Conservation (phyloP, 2,113 vertebrate genomes). For the Nothoprocta pentlandii region DNA sequence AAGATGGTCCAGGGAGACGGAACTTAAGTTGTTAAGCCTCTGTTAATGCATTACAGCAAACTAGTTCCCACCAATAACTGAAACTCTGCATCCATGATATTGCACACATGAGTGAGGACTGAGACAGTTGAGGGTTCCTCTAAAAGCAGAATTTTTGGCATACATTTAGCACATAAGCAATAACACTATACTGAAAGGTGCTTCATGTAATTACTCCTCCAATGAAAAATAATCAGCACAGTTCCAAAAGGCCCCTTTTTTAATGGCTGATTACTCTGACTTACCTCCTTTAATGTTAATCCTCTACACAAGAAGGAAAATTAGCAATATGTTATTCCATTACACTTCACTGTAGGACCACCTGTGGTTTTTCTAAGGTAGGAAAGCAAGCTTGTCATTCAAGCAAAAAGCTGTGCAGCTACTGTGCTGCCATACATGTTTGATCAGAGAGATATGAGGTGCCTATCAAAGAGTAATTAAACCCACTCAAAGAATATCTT, state of each 20-base stretch:
- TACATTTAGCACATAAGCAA: background rate
- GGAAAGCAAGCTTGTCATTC: background rate
- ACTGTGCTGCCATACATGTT: background rate
- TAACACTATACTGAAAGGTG: background rate
- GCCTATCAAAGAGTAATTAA: background rate
- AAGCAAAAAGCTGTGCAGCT: background rate
- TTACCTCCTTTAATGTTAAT: slow-evolving; percentile 10
- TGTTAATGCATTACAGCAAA: too few species aligned
- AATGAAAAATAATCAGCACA: too few species aligned
- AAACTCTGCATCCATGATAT: too few species aligned
- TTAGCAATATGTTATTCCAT: background rate
- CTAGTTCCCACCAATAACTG: too few species aligned
- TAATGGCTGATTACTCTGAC: background rate
- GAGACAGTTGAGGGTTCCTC: too few species aligned
- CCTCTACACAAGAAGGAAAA: background rate
- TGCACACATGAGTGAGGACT: too few species aligned
- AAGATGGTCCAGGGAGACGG: too few species aligned
- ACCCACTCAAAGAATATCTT: background rate
- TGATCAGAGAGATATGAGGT: background rate
- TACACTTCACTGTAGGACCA: background rate
- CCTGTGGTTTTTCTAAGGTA: background rate
- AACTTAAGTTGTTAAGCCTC: too few species aligned
- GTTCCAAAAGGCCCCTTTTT: background rate
- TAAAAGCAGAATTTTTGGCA: too few species aligned
- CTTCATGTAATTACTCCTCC: too few species aligned